Base-by-base conservation (phyloP, 2,888 invertebrate genomes). In the Euproctis similis region DNA sequence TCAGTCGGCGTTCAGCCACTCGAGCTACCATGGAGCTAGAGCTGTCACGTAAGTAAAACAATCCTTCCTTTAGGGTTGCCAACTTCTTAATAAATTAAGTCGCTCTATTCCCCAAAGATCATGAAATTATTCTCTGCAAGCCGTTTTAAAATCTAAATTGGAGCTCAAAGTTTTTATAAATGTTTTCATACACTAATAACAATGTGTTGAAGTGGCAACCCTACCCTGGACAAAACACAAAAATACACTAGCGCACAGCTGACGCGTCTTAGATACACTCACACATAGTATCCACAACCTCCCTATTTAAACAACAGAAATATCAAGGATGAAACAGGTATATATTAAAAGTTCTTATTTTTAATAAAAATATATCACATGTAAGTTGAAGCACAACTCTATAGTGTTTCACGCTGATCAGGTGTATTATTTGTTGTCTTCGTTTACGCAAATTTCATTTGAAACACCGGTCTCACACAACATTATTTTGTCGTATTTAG, bases 41-140 rank as follows among this genome's bases (percentile, higher is more conserved):
- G 85, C 87, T 96, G 75, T 92, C 94, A 71, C 96, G 96, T 96
- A 91, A 96, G 95, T 95, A 89, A 60, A n/a, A n/a, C n/a, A n/a
- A n/a, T 14, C 14, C 4, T 14, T 14, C 4, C 6, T 4, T 14
- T 14, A 14, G 14, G 14, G 14, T 14, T 14, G 14, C 14, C 14
- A 14, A 6, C 14, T 14, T 14, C 6, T 14, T n/a, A n/a, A n/a
- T n/a, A n/a, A n/a, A n/a, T n/a, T n/a, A n/a, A n/a, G n/a, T n/a
- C n/a, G n/a, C n/a, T n/a, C n/a, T n/a, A n/a, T n/a, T n/a, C n/a
- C n/a, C n/a, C n/a, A n/a, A n/a, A n/a, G n/a, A n/a, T n/a, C n/a
- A n/a, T n/a, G n/a, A n/a, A n/a, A n/a, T n/a, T n/a, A n/a, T n/a
- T n/a, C n/a, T n/a, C n/a, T n/a, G n/a, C n/a, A n/a, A n/a, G n/a